These are phyloP conservation scores for Nannoperca australis DNA, from an alignment of 2,797 vertebrate species.

Conservation along the genomic window DNA sequence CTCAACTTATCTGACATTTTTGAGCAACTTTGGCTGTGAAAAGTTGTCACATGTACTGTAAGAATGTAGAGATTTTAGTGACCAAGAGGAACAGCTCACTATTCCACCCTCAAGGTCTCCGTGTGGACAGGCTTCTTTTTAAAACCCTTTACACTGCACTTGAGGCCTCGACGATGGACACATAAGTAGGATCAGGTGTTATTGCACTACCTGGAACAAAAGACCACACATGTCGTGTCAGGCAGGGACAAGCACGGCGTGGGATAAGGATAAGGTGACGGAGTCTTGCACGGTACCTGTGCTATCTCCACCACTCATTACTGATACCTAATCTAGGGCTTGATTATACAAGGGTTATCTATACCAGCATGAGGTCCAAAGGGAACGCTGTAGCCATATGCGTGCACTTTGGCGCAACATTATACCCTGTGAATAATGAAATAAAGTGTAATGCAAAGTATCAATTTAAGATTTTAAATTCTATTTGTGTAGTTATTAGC, in stretches of 20 bases:
- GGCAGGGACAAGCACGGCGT: constrained; percentile 29
- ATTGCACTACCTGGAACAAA: constrained; percentile 47
- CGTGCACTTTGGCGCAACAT: constrained; percentile 29
- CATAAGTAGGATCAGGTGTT: constrained; percentile 43
- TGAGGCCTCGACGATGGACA: constrained; percentile 14
- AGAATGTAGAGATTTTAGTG: not conserved
- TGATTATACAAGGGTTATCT: constrained; percentile 68
- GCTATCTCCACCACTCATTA: constrained; percentile 32
- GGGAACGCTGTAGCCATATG: constrained; percentile 22
- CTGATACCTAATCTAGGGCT: constrained; percentile 72
- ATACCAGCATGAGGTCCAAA: constrained; percentile 69
- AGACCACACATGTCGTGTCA: constrained; percentile 43
- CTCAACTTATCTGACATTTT: constrained; percentile 15
- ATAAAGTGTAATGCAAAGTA: constrained; percentile 4
- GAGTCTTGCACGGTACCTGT: constrained; percentile 26
- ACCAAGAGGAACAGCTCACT: constrained; percentile 1
- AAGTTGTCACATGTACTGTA: not conserved
- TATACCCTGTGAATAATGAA: constrained; percentile 9
- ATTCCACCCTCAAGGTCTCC: not conserved
- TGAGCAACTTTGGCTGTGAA: not conserved
- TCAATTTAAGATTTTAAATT: constrained; percentile 14
- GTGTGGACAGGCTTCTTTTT: constrained; percentile 14
- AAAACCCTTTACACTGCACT: not conserved
- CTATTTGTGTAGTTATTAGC: constrained; percentile 3
- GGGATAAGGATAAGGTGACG: constrained; percentile 58